Conservation (phyloP, 2,888 invertebrate genomes). For the Drosophila suboccidentalis region DNA sequence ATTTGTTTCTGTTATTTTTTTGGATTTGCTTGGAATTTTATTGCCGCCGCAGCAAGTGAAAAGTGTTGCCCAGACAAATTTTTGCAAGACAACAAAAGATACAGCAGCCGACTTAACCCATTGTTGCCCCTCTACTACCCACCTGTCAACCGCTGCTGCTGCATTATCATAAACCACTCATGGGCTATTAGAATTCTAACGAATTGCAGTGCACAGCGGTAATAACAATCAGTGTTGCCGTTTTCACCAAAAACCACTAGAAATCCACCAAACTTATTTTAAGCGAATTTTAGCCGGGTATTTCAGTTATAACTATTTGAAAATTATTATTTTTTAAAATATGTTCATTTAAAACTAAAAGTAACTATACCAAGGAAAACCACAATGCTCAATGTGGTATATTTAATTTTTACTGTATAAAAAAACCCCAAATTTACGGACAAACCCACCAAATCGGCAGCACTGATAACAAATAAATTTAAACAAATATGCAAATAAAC, state of each 20-base stretch:
- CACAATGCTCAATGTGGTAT: too few species aligned
- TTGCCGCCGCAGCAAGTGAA: slow-evolving; percentile 36
- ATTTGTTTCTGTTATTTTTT: slow-evolving; percentile 51
- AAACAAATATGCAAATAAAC: slow-evolving; percentile 46
- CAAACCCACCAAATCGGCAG: neutral
- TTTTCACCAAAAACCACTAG: neutral
- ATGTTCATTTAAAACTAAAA: neutral
- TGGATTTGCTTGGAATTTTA: slow-evolving; percentile 61
- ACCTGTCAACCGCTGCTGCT: neutral
- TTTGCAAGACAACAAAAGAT: slow-evolving; percentile 24
- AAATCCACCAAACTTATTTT: neutral
- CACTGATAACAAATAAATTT: slow-evolving; percentile 54
- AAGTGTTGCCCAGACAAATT: slow-evolving; percentile 20
- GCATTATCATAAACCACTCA: slow-evolving; percentile 37
- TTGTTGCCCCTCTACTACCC: slow-evolving; percentile 13
- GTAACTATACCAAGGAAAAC: too few species aligned
- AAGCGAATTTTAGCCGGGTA: too few species aligned
- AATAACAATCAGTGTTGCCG: slow-evolving; percentile 8
- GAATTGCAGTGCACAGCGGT: slow-evolving; percentile 24
- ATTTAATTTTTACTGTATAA: too few species aligned
- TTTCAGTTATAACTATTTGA: too few species aligned
- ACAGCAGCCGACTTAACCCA: slow-evolving; percentile 31
- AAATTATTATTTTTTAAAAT: too few species aligned
- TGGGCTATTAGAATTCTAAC: slow-evolving; percentile 25
- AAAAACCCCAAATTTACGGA: neutral